Base-by-base conservation (phyloP, 2,888 invertebrate species). In the Synanthedon tipuliformis region DNA sequence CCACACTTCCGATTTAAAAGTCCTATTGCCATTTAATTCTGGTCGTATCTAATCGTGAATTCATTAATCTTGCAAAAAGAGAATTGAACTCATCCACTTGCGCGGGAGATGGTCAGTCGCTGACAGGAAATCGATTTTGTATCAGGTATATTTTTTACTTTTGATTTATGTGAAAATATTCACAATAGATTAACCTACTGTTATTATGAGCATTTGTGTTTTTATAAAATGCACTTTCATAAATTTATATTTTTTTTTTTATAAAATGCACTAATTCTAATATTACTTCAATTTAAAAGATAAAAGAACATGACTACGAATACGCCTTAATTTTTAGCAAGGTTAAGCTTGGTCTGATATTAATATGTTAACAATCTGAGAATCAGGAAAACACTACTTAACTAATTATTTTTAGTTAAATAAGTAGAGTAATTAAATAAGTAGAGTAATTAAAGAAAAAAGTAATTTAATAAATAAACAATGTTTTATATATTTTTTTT, bases 41-140 rank as follows among this genome's bases (percentile, higher is more conserved):
- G 78, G 79, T 82, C 84, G 84, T 79, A 73, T 78, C 84, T 81
- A 86, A 87, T 86, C 79, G 70, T 70, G 73, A 75, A 78, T 78
- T 82, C 87, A 87, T 87, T 85, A 87, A 86, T 87, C 86, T 85
- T 76, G 56, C 61, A 61, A 49, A 65, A 63, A 67, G 66, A 67
- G 65, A 69, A 71, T 70, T 66, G 65, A 59, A 70, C 64, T 57
- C 60, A 72, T 62, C 75, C 78, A 82, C 82, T 83, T 84, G 79
- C 79, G 73, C 69, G 77, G 34, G 34, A 34, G 34, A 0, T 85
- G 86, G 86, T 86, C 86, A 87, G 85, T 85, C 76, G 81, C 74
- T 79, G 83, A 83, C 86, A 86, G 85, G 85, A 87, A 82, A 86
- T 83, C 80, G 81, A 82, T 84, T 80, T 34, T 34, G 34, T 34